Percentiles rank a stretch among this genome's conserved stretches.
These are phyloP conservation scores for Cyprinodon tularosa DNA, from an alignment of 2,113 vertebrate species.

Conservation along the genomic window DNA sequence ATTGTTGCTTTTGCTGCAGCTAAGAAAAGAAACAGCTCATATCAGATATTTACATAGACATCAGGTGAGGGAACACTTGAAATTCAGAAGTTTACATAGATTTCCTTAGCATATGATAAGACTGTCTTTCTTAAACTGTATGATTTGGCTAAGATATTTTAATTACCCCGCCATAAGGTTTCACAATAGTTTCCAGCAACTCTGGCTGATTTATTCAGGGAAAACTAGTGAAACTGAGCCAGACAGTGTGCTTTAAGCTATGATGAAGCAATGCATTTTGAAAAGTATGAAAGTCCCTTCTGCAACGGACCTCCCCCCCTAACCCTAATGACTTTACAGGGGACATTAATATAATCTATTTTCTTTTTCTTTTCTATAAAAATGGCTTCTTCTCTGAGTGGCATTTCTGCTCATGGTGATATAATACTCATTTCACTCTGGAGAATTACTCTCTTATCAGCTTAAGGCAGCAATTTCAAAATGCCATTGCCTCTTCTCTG, in stretches of 20 bases:
- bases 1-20: neutral
- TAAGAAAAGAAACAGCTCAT: constrained; percentile 4
- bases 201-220: too few species aligned
- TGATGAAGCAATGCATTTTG: neutral
- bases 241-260: too few species aligned
- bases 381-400: neutral
- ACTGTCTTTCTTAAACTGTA: neutral
- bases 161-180: too few species aligned
- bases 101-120: neutral
- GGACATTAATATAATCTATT: neutral
- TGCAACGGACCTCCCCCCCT: neutral
- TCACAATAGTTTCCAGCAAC: too few species aligned
- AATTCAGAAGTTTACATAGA: neutral
- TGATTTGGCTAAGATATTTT: neutral
- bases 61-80: neutral
- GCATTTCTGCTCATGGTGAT: neutral
- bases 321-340: too few species aligned
- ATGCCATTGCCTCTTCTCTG: too few species aligned
- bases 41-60: neutral
- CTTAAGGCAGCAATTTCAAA: too few species aligned
- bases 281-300: neutral
- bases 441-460: neutral
- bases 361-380: neutral
- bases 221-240: too few species aligned
- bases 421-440: neutral